Base-by-base conservation (phyloP, 2,888 invertebrate species). In the Dryocosmus kuriphilus region DNA sequence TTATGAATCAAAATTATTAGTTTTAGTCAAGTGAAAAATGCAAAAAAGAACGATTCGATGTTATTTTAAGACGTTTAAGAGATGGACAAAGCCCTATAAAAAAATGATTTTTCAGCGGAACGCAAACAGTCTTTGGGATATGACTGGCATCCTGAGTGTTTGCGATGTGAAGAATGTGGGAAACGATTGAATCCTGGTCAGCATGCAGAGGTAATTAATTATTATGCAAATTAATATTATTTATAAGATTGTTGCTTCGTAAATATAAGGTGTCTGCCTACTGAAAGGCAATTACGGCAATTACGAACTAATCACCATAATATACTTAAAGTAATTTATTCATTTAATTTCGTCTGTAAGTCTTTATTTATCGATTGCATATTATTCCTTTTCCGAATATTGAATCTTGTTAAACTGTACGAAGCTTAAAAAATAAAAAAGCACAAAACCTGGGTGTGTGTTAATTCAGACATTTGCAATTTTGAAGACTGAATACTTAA, bases 131-230 rank as follows among this genome's bases (percentile, higher is more conserved):
- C 96, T n/a, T 91, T 97, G 84, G 97, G 97, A 35, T 96, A 95
- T 89, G 96, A 96, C 89, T 97, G 96, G 96, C 97, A 97, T 93
- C 96, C 96, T 57, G 95, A 96, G 91, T 97, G 97, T 92, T 92
- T 97, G 86, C 93, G 96, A 79, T 97, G 97, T 91, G 95, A 96
- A 86, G 96, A 96, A 92, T 97, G 97, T 92, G 95, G 96, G 19
- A 96, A 96, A 92, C 93, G 96, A 63, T 92, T 97, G 77, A 95
- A 96, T 91, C 96, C 96, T 77, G 96, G 96, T 19, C 96, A 96
- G 91, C 96, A 97, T 93, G 96, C 96, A 57, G 96, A 97, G 88
- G 90, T 89, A 80, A 71, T 73, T 67, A 77, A 35, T 74, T 62
- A 30, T 74, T 62, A 38, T 32, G 14, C 30, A 27, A n/a, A n/a